A percentile compares a stretch with the other conserved stretches of the same genome.
These are phyloP conservation scores for Arnoldichthys spilopterus DNA, from an alignment of 2,797 vertebrate species.

Conservation along the genomic window DNA sequence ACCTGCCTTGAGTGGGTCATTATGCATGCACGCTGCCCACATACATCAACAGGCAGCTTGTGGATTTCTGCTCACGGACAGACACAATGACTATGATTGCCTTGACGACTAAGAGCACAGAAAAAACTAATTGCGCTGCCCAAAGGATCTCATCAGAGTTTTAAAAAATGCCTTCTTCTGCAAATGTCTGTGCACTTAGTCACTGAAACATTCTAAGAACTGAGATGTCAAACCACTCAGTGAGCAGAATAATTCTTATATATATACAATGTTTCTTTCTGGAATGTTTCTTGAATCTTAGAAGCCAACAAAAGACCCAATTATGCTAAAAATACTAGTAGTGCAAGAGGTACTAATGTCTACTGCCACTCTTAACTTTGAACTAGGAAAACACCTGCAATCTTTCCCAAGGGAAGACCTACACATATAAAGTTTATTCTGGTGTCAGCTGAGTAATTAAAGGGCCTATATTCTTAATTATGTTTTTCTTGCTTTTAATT, in stretches of 20 bases:
- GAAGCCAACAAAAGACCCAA: not conserved
- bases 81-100: constrained; percentile 2
- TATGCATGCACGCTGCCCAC: not conserved
- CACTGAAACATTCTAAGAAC: not conserved
- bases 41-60: constrained; percentile 1
- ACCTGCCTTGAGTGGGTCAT: not conserved
- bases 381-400: too few species aligned
- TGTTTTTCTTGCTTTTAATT: too few species aligned
- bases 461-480: too few species aligned
- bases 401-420: too few species aligned
- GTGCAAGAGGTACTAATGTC: too few species aligned
- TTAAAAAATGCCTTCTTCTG: not conserved
- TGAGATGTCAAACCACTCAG: not conserved
- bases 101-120: constrained; percentile 1
- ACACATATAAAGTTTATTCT: too few species aligned
- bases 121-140: not conserved
- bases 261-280: too few species aligned
- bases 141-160: not conserved
- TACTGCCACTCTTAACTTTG: too few species aligned
- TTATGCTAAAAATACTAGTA: too few species aligned
- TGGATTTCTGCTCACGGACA: not conserved
- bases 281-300: not conserved
- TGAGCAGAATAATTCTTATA: too few species aligned
- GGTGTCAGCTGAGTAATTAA: too few species aligned
- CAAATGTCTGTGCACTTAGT: not conserved